phyloP scores from a whole-genome alignment of 2,888 invertebrate genomes.

The Encarsia formosa region DNA sequence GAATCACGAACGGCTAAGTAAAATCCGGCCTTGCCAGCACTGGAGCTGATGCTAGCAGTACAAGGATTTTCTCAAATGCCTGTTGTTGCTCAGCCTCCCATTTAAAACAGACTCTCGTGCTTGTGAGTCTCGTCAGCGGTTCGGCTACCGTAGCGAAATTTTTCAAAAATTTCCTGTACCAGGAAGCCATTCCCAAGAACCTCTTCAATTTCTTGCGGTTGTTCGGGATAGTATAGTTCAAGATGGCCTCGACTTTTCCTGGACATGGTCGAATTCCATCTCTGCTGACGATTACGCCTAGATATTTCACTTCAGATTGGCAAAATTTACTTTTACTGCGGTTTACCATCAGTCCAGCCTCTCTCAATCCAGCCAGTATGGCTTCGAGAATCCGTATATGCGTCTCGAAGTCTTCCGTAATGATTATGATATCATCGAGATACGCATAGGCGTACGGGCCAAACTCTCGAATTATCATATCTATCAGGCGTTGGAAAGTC shows the following conservation, averaged over 20 bases:
- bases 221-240: too few species aligned
- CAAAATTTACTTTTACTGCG: too few species aligned
- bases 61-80: too few species aligned
- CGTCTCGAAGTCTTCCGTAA: not conserved
- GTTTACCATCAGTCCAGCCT: too few species aligned
- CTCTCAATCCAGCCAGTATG: not conserved
- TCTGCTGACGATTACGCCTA: too few species aligned
- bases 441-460: not conserved
- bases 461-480: too few species aligned
- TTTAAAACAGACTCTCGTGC: not conserved
- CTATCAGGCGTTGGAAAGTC: too few species aligned
- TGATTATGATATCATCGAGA: not conserved
- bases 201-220: not conserved
- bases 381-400: not conserved
- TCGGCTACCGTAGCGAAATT: too few species aligned
- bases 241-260: too few species aligned
- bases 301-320: too few species aligned
- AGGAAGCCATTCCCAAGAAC: not conserved
- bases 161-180: not conserved
- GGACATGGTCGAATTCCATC: too few species aligned
- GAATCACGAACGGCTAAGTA: not conserved
- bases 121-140: not conserved
- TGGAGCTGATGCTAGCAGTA: not conserved
- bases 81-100: not conserved
- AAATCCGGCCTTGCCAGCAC: not conserved